These are phyloP conservation scores for Bacillus rossius DNA, from an alignment of 1,140 invertebrate species.

Conservation along the genomic window DNA sequence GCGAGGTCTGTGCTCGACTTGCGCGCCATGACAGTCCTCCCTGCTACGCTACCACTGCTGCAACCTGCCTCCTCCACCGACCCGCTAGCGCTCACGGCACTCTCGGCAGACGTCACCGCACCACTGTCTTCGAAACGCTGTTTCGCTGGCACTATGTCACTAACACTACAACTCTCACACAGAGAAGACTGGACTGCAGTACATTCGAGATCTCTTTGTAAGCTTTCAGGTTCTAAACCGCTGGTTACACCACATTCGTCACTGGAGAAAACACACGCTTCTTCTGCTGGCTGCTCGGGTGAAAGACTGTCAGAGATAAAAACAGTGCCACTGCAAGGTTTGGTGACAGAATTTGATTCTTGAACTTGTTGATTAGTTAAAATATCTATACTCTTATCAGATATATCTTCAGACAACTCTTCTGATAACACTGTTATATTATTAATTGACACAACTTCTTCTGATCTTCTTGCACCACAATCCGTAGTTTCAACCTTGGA, in stretches of 20 bases:
- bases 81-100: neutral
- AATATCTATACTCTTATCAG: slow-evolving; percentile 10
- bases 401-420: slow-evolving; percentile 12
- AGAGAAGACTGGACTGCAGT: no score
- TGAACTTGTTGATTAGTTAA: slow-evolving; percentile 6
- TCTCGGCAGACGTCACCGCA: neutral
- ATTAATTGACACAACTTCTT: neutral
- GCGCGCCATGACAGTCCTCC: neutral
- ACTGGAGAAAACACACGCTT: neutral
- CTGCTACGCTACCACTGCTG: neutral
- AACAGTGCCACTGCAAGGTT: neutral
- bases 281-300: neutral
- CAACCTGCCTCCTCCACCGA: neutral
- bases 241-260: neutral
- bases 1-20: slow-evolving; percentile 1
- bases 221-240: neutral
- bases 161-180: no score
- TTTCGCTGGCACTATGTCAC: neutral
- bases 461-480: neutral
- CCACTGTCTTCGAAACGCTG: neutral
- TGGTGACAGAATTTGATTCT: neutral
- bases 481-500: no score
- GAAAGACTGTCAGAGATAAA: neutral
- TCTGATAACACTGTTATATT: slow-evolving; percentile 19
- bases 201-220: neutral